These are phyloP conservation scores for Leptinotarsa defecta DNA, from an alignment of 1,140 invertebrate species.

Conservation along the genomic window DNA sequence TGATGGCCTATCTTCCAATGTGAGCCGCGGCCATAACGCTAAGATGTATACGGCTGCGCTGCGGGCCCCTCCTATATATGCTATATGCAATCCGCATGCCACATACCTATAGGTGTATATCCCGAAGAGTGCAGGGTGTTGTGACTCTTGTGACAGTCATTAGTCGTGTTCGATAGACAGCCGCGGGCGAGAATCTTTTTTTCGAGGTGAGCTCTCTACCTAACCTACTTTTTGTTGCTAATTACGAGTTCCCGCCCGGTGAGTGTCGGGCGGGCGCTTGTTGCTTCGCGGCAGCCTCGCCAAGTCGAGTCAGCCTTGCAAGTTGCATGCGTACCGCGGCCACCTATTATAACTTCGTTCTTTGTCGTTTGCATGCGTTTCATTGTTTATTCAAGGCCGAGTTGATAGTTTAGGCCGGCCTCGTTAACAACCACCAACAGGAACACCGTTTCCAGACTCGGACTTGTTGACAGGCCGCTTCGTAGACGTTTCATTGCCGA, in stretches of 20 bases:
- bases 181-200: slow-evolving; percentile 44
- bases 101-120: slow-evolving; percentile 57
- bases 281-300: slow-evolving; percentile 29
- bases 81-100: slow-evolving; percentile 58
- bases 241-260: slow-evolving; percentile 38
- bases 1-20: slow-evolving; percentile 82
- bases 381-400: slow-evolving; percentile 30
- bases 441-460: too few species aligned
- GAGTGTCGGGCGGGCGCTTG: slow-evolving; percentile 31
- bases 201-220: slow-evolving; percentile 48
- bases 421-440: too few species aligned
- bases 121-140: slow-evolving; percentile 54
- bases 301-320: slow-evolving; percentile 4
- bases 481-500: too few species aligned
- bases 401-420: slow-evolving; percentile 1
- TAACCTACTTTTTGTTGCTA: slow-evolving; percentile 49
- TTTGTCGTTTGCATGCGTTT: slow-evolving; percentile 33
- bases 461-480: too few species aligned
- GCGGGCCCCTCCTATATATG: slow-evolving; percentile 56
- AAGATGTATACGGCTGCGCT: slow-evolving; percentile 76
- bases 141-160: slow-evolving; percentile 57
- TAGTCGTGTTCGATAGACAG: slow-evolving; percentile 57
- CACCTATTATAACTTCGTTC: slow-evolving; percentile 21
- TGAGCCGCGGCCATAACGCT: slow-evolving; percentile 72
- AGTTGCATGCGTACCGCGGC: slow-evolving; percentile 30